Evolutionary conservation across 2,797 vertebrate genomes (phyloP).

Genomic region (Simalia tracyae): DNA sequence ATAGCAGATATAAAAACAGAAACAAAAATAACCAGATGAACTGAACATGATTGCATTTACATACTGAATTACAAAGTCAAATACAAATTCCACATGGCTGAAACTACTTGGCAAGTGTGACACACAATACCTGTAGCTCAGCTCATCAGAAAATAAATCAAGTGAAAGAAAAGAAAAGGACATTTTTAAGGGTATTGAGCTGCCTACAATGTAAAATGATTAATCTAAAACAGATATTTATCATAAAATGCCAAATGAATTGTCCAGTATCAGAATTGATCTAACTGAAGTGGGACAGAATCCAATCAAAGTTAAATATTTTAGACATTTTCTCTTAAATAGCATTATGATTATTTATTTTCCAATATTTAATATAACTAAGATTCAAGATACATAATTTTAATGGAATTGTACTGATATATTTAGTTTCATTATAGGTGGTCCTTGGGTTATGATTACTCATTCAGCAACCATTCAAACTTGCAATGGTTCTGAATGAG

Average conservation of each 20-base stretch:
- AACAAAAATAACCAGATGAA: not conserved
- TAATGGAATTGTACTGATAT: not conserved
- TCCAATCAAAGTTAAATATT: not conserved
- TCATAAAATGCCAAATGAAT: not conserved
- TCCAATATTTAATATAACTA: not conserved
- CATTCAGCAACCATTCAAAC: not conserved
- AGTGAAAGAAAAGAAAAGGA: not conserved
- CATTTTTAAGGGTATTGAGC: not conserved
- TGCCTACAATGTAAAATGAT: not conserved
- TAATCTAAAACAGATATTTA: not conserved
- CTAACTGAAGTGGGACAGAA: not conserved
- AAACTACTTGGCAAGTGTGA: not conserved
- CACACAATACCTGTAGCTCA: not conserved
- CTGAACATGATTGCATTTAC: not conserved
- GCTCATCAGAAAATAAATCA: constrained; percentile 12
- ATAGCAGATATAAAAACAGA: not conserved
- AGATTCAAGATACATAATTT: not conserved
- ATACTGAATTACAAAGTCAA: constrained; percentile 5
- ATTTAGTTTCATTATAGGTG: not conserved
- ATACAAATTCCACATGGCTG: not conserved
- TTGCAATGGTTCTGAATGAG: not conserved
- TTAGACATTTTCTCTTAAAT: not conserved
- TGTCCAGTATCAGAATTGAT: not conserved
- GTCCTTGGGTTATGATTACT: not conserved
- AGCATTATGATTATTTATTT: not conserved